Evolutionary conservation across 2,888 invertebrate genomes (phyloP).

Genomic region (Ferdinandea cuprea): DNA sequence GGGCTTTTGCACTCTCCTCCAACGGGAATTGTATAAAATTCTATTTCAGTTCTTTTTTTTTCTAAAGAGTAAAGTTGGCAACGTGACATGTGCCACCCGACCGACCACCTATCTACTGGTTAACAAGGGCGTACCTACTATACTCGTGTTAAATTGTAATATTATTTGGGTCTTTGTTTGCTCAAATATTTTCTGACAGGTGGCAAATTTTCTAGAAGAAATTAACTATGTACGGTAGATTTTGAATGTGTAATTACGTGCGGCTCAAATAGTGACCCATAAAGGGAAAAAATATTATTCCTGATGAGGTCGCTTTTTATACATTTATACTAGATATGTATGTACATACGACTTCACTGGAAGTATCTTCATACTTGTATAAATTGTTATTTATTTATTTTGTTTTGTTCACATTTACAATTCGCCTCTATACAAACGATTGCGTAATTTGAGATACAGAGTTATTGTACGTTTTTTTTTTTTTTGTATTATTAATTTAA

Average conservation of each 20-base stretch:
- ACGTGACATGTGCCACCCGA: constrained; percentile 3
- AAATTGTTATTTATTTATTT: neutral
- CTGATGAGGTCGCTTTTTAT: neutral
- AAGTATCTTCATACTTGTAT: too few species aligned
- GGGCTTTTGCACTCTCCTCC: constrained; percentile 2
- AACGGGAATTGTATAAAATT: constrained; percentile 24
- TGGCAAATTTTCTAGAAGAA: constrained; percentile 5
- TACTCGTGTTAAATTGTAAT: neutral
- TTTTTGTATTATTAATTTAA: neutral
- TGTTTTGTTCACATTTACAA: neutral
- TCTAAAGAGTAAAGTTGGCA: constrained; percentile 17
- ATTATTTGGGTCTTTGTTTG: neutral
- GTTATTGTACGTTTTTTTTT: neutral
- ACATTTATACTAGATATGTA: too few species aligned
- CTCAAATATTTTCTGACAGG: constrained; percentile 3
- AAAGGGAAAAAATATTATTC: neutral
- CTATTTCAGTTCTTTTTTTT: neutral
- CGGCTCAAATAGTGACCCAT: neutral
- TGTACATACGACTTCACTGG: too few species aligned
- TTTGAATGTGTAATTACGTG: neutral
- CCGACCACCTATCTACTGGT: neutral
- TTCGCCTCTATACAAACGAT: neutral
- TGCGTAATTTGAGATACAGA: neutral
- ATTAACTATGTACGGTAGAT: neutral
- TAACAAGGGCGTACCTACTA: constrained; percentile 18